Conservation (phyloP, 2,888 invertebrate genomes). For the Clusia tigrina region DNA sequence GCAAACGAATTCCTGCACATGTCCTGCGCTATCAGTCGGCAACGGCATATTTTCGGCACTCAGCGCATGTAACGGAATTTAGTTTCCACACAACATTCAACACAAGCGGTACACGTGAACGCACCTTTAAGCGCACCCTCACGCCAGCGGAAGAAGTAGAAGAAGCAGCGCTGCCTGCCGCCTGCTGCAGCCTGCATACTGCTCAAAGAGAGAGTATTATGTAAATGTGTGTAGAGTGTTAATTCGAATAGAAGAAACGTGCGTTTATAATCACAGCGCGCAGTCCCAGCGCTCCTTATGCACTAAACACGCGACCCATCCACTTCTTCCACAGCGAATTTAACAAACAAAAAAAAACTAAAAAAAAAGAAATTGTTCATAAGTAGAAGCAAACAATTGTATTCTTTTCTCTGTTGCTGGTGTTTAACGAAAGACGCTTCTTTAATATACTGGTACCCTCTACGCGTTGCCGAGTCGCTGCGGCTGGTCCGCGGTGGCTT, state of each 20-base stretch:
- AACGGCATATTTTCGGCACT: not conserved
- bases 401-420: no score
- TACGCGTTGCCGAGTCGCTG: not conserved
- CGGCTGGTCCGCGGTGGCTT: not conserved
- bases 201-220: slow-evolving; percentile 21
- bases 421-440: not conserved
- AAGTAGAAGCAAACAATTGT: not conserved
- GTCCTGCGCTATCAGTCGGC: slow-evolving; percentile 26
- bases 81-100: slow-evolving; percentile 52
- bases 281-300: not conserved
- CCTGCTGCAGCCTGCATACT: no score
- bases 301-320: not conserved
- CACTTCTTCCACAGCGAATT: not conserved
- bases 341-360: not conserved
- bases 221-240: not conserved
- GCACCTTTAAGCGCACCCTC: slow-evolving; percentile 37
- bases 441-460: no score
- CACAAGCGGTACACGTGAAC: slow-evolving; percentile 36
- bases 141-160: slow-evolving; percentile 33
- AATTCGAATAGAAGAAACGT: not conserved
- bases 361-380: not conserved
- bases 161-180: slow-evolving; percentile 28
- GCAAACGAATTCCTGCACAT: slow-evolving; percentile 32
- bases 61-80: slow-evolving; percentile 30
- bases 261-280: not conserved